Evolutionary conservation across 2,797 vertebrate species (phyloP).

Genomic region (Sebastes minor): DNA sequence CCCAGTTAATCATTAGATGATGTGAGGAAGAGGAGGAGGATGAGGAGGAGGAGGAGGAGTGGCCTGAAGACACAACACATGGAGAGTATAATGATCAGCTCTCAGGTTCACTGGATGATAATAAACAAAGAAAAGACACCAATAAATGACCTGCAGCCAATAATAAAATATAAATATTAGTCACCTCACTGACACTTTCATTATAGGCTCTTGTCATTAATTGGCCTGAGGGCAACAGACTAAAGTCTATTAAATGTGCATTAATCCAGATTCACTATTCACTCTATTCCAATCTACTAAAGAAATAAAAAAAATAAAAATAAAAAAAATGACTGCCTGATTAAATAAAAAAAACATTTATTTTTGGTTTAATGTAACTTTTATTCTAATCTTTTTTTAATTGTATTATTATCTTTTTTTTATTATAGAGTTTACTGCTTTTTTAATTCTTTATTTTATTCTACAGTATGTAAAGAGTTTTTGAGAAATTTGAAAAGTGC

Average conservation of each 20-base stretch:
- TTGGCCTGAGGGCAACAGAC: background rate
- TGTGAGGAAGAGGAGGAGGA: constrained; percentile 13
- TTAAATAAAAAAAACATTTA: too few species aligned
- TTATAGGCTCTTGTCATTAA: background rate
- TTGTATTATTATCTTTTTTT: too few species aligned
- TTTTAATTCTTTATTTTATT: too few species aligned
- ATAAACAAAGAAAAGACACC: background rate
- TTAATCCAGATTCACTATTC: background rate
- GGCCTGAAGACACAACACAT: background rate
- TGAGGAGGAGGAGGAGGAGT: background rate
- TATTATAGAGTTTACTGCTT: too few species aligned
- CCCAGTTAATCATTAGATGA: background rate
- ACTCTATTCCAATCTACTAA: background rate
- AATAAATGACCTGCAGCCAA: constrained; percentile 3
- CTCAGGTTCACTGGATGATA: background rate
- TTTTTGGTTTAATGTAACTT: background rate
- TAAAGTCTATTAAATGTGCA: background rate
- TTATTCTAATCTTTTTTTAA: too few species aligned
- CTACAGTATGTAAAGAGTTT: too few species aligned
- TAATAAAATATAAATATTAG: background rate
- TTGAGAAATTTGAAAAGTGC: too few species aligned
- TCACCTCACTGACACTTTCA: background rate
- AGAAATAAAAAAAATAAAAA: too few species aligned
- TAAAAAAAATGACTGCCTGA: too few species aligned
- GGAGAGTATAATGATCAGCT: background rate